Evolutionary conservation across 2,797 vertebrate genomes (phyloP).

Genomic region (Tamandua tetradactyla): DNA sequence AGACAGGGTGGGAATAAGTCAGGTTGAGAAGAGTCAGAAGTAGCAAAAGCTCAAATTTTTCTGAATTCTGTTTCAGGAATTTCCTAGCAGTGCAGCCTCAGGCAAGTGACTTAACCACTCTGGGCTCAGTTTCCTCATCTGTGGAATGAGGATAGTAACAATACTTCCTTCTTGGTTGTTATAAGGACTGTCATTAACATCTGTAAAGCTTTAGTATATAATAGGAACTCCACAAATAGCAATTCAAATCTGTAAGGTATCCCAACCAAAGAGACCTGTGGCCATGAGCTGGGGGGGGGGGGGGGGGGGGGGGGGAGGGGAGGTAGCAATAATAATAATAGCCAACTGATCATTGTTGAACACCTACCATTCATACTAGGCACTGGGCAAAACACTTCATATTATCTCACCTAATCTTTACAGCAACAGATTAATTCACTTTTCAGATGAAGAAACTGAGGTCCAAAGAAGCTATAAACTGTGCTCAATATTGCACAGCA

Average conservation of each 20-base stretch:
- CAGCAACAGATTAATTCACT: not conserved
- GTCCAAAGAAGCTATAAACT: not conserved
- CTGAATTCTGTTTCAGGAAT: not conserved
- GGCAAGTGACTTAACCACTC: not conserved
- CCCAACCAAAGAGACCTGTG: not conserved
- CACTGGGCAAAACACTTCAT: not conserved
- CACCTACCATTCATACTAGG: not conserved
- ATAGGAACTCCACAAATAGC: not conserved
- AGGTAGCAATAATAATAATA: not conserved
- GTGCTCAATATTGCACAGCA: not conserved
- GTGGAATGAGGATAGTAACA: slow-evolving; percentile 20
- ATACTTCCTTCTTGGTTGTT: not conserved
- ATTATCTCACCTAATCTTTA: not conserved
- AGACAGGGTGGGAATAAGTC: not conserved
- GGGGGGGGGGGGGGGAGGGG: too few relatives aligned
- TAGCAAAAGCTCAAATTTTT: not conserved
- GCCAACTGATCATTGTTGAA: not conserved
- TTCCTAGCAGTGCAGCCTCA: not conserved
- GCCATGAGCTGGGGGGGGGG: slow-evolving; percentile 44
- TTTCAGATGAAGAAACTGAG: not conserved
- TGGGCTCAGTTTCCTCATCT: not conserved
- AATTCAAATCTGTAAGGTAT: not conserved
- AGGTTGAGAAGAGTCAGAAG: not conserved
- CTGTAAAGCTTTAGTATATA: not conserved
- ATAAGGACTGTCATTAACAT: not conserved